phyloP scores from a whole-genome alignment of 2,113 vertebrate species.

The Climacteris rufus region DNA sequence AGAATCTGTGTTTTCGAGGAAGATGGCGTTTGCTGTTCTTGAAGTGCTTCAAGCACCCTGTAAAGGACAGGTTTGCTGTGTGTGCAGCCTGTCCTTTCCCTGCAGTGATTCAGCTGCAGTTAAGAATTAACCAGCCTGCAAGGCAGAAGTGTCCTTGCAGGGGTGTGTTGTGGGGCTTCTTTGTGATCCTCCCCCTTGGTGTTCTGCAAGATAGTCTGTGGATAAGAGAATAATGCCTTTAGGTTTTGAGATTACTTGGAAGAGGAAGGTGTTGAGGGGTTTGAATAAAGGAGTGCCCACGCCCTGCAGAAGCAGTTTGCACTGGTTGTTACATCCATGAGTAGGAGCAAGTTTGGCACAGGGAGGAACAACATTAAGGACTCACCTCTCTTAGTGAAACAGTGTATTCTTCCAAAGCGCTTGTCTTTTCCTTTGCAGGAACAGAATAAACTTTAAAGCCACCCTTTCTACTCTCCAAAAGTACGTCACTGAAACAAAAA shows the following conservation, averaged over 20 bases:
- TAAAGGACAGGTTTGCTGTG: neutral
- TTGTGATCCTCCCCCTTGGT: neutral
- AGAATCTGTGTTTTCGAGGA: constrained; percentile 1
- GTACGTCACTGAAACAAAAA: neutral
- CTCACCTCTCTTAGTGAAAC: neutral
- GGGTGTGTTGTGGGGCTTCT: neutral
- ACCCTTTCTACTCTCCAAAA: neutral
- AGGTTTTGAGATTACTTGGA: neutral
- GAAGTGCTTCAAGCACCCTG: neutral
- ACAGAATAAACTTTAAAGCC: neutral
- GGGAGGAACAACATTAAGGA: neutral
- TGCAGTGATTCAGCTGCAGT: neutral
- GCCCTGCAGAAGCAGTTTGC: neutral
- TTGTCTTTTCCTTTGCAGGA: neutral
- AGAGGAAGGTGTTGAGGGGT: neutral
- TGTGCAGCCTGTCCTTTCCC: neutral
- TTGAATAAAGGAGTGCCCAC: neutral
- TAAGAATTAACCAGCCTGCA: neutral
- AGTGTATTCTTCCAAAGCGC: neutral
- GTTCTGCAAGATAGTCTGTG: neutral
- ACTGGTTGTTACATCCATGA: neutral
- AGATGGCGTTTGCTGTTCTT: neutral
- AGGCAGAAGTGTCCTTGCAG: neutral
- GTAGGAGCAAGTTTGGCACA: neutral
- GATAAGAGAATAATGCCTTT: neutral